These are phyloP conservation scores for Rhopilema esculentum DNA, from an alignment of 30 jellyfish, hydroid and myxozoan species.

Conservation along the genomic window DNA sequence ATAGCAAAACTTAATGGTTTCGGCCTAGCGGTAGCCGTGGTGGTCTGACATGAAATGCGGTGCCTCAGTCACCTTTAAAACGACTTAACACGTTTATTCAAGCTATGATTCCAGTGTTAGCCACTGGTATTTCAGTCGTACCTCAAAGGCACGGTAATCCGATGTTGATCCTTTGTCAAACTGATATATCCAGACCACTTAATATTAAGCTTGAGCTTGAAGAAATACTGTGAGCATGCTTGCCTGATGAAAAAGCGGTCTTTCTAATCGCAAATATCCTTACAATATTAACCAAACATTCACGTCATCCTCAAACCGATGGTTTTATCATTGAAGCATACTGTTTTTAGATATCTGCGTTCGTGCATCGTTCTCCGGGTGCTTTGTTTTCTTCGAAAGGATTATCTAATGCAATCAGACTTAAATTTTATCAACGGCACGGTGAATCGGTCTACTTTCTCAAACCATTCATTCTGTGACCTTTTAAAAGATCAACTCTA, in stretches of 20 bases:
- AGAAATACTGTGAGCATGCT: not conserved
- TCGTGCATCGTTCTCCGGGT: not conserved
- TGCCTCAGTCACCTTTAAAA: slow-evolving; percentile 15
- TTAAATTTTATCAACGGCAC: not conserved
- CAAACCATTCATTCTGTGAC: not conserved
- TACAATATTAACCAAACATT: not conserved
- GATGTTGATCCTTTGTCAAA: slow-evolving; percentile 35
- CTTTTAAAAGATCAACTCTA: not conserved
- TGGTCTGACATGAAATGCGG: slow-evolving; percentile 32
- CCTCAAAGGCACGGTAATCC: slow-evolving; percentile 17
- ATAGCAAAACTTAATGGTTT: too few relatives aligned
- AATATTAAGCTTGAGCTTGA: not conserved
- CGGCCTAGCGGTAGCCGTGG: slow-evolving; percentile 7
- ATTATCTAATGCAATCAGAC: not conserved
- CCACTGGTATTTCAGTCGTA: not conserved
- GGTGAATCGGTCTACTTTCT: not conserved
- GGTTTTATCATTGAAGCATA: not conserved
- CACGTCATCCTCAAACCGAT: not conserved
- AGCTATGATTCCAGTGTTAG: not conserved
- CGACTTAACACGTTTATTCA: slow-evolving; percentile 37
- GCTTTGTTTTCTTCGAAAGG: not conserved
- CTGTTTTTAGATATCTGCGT: not conserved
- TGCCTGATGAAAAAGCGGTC: not conserved
- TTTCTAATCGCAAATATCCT: not conserved
- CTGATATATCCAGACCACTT: slow-evolving; percentile 31